Evolutionary conservation across 2,113 vertebrate genomes (phyloP).

Genomic region (Apodemus sylvaticus): DNA sequence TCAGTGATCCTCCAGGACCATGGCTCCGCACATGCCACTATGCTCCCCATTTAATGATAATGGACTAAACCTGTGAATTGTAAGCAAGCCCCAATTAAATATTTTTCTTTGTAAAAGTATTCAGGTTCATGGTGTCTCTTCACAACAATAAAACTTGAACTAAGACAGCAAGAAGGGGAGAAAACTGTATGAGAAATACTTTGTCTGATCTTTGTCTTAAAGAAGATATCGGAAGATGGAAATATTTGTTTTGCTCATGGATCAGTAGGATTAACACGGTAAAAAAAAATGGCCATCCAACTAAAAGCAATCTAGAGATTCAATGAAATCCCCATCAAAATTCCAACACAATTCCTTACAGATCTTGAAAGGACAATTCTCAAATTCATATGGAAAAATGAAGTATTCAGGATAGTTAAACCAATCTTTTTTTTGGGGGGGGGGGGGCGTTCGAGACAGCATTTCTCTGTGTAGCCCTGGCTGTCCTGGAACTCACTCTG

Average conservation of each 20-base stretch:
- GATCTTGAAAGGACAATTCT: no score
- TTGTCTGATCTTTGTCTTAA: not conserved
- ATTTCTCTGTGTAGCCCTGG: no score
- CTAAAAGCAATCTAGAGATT: not conserved
- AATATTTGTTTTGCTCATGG: not conserved
- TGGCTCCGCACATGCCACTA: no score
- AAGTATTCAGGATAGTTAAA: not conserved
- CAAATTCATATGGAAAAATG: not conserved
- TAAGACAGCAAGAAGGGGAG: not conserved
- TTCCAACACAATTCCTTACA: not conserved
- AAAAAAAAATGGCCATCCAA: not conserved
- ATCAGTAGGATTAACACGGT: not conserved
- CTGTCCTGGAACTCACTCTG: no score
- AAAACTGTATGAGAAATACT: not conserved
- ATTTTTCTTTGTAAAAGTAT: no score
- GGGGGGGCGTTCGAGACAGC: no score
- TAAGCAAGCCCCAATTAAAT: no score
- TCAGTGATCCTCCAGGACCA: no score
- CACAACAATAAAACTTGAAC: not conserved
- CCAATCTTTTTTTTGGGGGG: no score
- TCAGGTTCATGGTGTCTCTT: not conserved
- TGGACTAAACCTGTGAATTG: no score
- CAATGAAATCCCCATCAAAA: not conserved
- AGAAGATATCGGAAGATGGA: not conserved
- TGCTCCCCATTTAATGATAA: no score